Evolutionary conservation across 2,888 invertebrate genomes (phyloP), one percentile per base, ranked within the genome.

Genomic region (Apoderus coryli): DNA sequence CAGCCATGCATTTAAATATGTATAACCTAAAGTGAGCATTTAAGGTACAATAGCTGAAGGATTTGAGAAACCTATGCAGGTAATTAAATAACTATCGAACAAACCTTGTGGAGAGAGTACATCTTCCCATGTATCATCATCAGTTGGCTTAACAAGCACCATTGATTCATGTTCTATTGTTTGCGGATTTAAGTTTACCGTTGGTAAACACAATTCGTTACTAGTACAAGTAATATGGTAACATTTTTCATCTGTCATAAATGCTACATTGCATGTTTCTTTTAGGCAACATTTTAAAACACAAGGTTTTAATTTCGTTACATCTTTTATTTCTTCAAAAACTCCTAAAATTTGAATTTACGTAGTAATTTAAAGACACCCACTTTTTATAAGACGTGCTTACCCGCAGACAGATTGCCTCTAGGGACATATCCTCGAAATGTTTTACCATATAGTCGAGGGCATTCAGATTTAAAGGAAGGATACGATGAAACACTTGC

Each of bases 241-340:
- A 52, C 88, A 88, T 37, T 72, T 72, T 11, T 64, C 58, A 46
- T 81, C 75, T 42, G 70, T 73, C 55, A 80, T 74, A 49, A 88
- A 73, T 3, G 77, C 82, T 38, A 84, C 74, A 54, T 88, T 79
- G 53, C 88, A 88, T 2, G 61, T 58, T 29, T 69, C 59, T 40
- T 73, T 56, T 27, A 64, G 46, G 55, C 82, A 74, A 59, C 81
- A 77, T 45, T 70, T 61, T 56, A 68, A 61, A 34, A 78, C 64
- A 62, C 79, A 77, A 46, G 72, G 60, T 49, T 68, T 63, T 35
- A 76, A 48, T 32, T 66, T 62, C 45, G 64, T 63, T 5, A 63
- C 49, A 25, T 57, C 60, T 12, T 57, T 53, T 42, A 67, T 63
- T 45, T 69, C 65, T 3, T 69, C 67, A 44, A 69, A 77, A 37